These are phyloP conservation scores for Neoitamus cyanurus DNA, from an alignment of 2,888 invertebrate species.

Conservation along the genomic window DNA sequence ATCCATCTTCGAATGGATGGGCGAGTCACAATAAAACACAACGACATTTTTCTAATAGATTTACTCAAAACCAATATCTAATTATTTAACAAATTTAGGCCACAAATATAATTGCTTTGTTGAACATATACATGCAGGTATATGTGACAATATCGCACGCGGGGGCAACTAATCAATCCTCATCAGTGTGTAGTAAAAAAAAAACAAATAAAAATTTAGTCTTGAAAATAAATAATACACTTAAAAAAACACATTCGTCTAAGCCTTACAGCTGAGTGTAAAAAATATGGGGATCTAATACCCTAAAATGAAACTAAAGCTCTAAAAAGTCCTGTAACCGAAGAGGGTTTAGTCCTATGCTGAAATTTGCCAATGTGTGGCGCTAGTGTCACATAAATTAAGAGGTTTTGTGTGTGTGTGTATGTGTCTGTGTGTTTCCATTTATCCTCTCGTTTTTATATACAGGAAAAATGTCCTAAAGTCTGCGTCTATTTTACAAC, in stretches of 20 bases:
- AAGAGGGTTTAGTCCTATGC: background rate
- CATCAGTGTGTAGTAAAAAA: background rate
- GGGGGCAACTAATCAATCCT: background rate
- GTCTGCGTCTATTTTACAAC: slow-evolving; percentile 76
- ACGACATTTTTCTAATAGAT: slow-evolving; percentile 37
- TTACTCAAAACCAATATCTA: slow-evolving; percentile 46
- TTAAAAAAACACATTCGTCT: slow-evolving; percentile 16
- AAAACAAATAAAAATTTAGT: background rate
- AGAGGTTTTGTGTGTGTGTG: background rate
- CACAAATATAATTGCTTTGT: slow-evolving; percentile 52
- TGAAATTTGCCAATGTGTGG: slow-evolving; percentile 32
- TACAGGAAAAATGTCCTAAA: slow-evolving; percentile 38
- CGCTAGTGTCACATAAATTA: slow-evolving; percentile 49
- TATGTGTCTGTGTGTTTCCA: background rate
- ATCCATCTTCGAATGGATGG: background rate
- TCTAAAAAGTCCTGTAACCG: background rate
- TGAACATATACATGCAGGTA: slow-evolving; percentile 48
- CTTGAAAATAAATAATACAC: background rate
- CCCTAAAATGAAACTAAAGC: background rate
- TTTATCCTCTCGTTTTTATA: background rate
- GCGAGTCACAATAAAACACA: background rate
- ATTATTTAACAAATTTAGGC: slow-evolving; percentile 51
- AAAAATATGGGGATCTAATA: background rate
- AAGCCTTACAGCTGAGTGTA: background rate
- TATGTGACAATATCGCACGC: slow-evolving; percentile 40